phyloP scores from a whole-genome alignment of 1,140 invertebrate species.

The Meloidogyne floridensis region DNA sequence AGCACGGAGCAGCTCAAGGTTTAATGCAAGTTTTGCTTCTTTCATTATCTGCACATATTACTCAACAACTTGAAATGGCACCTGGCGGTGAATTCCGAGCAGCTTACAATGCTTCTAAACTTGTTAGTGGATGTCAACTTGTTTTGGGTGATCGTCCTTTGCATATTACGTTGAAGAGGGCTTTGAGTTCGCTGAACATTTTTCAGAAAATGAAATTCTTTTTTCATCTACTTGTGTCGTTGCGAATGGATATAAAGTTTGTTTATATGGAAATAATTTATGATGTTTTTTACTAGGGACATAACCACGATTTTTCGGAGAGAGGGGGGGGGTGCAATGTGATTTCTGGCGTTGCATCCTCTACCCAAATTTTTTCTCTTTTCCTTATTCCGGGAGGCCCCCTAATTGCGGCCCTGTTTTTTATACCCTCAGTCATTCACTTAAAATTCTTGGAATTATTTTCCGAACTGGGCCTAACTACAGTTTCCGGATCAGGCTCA shows the following conservation, averaged over 20 bases:
- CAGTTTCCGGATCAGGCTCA: too few species aligned
- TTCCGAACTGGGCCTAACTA: too few species aligned
- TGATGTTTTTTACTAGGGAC: too few species aligned
- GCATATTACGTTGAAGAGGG: slow-evolving; percentile 61
- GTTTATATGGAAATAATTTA: not conserved
- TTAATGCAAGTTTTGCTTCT: slow-evolving; percentile 85
- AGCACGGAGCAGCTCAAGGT: slow-evolving; percentile 78
- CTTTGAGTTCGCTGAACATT: slow-evolving; percentile 50
- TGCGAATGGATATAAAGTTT: slow-evolving; percentile 54
- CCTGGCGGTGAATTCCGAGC: slow-evolving; percentile 78
- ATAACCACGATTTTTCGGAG: too few species aligned
- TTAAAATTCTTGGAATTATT: too few species aligned
- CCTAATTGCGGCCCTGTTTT: not conserved
- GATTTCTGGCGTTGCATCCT: too few species aligned
- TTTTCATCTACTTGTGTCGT: slow-evolving; percentile 51
- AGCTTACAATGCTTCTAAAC: slow-evolving; percentile 78
- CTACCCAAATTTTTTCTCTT: not conserved
- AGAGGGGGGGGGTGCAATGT: too few species aligned
- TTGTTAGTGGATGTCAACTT: slow-evolving; percentile 51
- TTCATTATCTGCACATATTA: slow-evolving; percentile 87
- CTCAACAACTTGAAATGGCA: slow-evolving; percentile 73
- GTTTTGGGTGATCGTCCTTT: slow-evolving; percentile 65
- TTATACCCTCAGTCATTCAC: too few species aligned
- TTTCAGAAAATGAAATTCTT: slow-evolving; percentile 61
- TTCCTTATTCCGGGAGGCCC: not conserved